phyloP scores from a whole-genome alignment of 1,140 invertebrate genomes.

The Caenorhabditis brenneri region DNA sequence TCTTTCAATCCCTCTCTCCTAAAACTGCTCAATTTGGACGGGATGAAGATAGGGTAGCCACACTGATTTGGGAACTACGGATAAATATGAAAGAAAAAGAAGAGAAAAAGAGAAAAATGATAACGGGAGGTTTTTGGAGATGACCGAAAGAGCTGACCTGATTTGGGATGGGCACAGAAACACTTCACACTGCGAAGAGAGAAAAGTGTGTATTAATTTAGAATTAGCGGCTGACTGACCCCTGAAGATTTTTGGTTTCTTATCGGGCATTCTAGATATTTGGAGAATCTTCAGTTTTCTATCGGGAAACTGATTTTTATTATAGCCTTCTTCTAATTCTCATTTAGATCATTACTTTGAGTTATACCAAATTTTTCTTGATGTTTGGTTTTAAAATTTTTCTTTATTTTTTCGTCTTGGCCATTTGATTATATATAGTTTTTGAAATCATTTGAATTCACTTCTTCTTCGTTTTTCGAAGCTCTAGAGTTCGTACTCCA shows the following conservation, averaged over 20 bases:
- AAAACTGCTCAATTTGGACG: constrained; percentile 25
- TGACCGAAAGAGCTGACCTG: not conserved
- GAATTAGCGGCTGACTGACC: not conserved
- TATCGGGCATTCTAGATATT: not conserved
- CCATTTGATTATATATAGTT: too few species aligned
- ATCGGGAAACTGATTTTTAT: not conserved
- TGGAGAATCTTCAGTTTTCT: not conserved
- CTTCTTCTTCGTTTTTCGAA: too few species aligned
- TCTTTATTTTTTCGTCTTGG: too few species aligned
- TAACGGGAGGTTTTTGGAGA: constrained; percentile 6
- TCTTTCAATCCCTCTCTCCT: not conserved
- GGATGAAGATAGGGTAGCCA: not conserved
- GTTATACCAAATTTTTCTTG: too few species aligned
- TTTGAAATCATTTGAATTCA: too few species aligned
- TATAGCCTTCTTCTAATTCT: not conserved
- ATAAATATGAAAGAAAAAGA: too few species aligned
- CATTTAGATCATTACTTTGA: too few species aligned
- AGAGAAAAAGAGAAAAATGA: not conserved
- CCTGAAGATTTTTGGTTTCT: not conserved
- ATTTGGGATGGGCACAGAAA: constrained; percentile 37
- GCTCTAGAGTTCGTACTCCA: too few species aligned
- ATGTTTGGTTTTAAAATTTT: too few species aligned
- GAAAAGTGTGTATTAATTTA: not conserved
- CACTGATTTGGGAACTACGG: not conserved
- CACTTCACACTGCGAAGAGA: constrained; percentile 3